Evolutionary conservation across 2,113 vertebrate species (phyloP), one percentile per base, ranked within the genome.

Genomic region (Nannobrachium achirus): DNA sequence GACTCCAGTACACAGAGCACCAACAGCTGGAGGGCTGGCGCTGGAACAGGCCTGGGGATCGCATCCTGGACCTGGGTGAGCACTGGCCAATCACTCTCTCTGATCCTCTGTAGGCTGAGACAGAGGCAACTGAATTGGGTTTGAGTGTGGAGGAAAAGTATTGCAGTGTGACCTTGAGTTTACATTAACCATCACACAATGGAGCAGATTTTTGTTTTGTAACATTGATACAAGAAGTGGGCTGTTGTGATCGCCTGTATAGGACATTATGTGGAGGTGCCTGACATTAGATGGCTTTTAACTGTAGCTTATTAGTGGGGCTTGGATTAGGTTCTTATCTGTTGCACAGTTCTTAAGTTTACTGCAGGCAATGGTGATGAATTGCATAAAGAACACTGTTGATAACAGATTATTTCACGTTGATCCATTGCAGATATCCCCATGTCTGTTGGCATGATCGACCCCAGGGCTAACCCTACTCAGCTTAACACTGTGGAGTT

Each of bases 401-500:
- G 48, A 58, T 81, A 66, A 77, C 63, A 41, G 56, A 67, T 33
- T 81, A 60, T 86, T 73, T 66, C 68, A 51, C 53, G 8, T 80
- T 76, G 68, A 77, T 84, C 42, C 66, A 25, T 77, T 91, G 69
- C 88, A 99, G 98, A 99, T 93, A 95, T 99, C 81, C 98, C 98
- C 0, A 96, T 99, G 96, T 99, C 98, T 8, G 96, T 99, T 64
- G 98, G 97, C 49, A 97, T 99, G 80, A 95, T 97, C 10, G 98
- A 99, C 89, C 98, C 98, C 6, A 89, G 97, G 73, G 95, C 97
- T 6, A 99, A 99, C 89, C 97, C 98, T 1, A 98, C 96, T 1
- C 98, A 99, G 75, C 93, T 99, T 56, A 99, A 99, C 75, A 99
- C 97, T 0, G 97, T 99, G 80, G 98, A 99, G 78, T 99, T 98